Evolutionary conservation across 2,888 invertebrate genomes (phyloP), one percentile per base, ranked within the genome.

Genomic region (Hirtodrosophila alboralis): DNA sequence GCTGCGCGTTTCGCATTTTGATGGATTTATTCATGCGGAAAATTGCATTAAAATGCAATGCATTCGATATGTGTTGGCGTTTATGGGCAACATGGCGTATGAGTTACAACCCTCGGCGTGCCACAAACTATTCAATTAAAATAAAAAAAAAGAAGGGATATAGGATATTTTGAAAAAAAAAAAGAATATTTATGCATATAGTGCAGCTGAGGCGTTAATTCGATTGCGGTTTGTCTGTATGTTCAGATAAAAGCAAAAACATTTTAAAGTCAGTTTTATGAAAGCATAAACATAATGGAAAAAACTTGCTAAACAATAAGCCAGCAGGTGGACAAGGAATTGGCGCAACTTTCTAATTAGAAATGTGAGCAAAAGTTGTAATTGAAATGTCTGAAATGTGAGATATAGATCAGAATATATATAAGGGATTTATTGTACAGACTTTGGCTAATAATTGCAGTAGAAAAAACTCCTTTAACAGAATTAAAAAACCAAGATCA

Each of bases 11-110:
- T 37, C 41, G 56, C 63, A 49, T 41, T 71, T 71, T 69, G 67
- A 81, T 80, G 69, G 69, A 86, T 86, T 83, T 86, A 80, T 80
- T 86, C 84, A 61, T 68, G 67, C 45, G 44, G 74, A 84, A 86
- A 80, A 83, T 86, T 86, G 64, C 71, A 86, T 84, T 84, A 80
- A 84, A 76, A 67, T 70, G 60, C 63, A 75, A 59, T 57, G 75
- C 45, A 44, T 34, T 14, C 28, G 58, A 30, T 43, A 30, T 34
- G 40, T 8, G 27, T 28, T 33, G 23, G 23, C 8, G 23, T 23
- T 23, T 36, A 12, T 13, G 40, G 41, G 27, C 23, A 14, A 28
- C 43, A 23, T 1, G 47, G 43, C 72, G 73, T 36, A 59, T 59
- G 60, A 12, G 47, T 9, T 14, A 52, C 40, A 44, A 26, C 30